Base-by-base conservation (phyloP, 2,113 vertebrate genomes). In the Apus apus region DNA sequence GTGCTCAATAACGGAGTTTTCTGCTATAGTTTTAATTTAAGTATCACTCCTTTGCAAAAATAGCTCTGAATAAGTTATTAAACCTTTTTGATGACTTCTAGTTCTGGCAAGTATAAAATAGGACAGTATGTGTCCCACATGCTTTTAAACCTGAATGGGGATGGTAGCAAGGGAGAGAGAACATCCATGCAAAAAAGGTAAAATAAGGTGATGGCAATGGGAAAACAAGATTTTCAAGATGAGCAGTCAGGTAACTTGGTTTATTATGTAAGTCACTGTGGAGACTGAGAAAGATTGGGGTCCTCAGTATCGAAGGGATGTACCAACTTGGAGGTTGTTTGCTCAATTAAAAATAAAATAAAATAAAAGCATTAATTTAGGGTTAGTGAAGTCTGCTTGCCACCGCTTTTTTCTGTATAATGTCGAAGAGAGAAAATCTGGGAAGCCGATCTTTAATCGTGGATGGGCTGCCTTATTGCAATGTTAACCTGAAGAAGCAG, bases 91-190 rank as follows among this genome's bases (percentile, higher is more conserved):
- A 76, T 83, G 76, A 86, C 36, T 22, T 79, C 53, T 90, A 38
- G 38, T 88, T 79, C 34, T 86, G 53, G 13, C 17, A 88, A 30
- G 45, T 90, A 11, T 34, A 45, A 92, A 90, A 48, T 61, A 79
- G 67, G 71, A 68, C 67, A 79, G 43, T 38, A 72, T 32, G 5
- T 1, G 1, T 83, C 58, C 50, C n/a, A 43, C 9, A 2, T 76
- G 45, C 53, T 61, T 93, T 79, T 56, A 90, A 90, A 72, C 22
- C 26, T 3, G 5, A 73, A 27, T 43, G 11, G 62, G 48, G 25
- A 11, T 82, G 22, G 27, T 75, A 78, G 29, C 8, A 13, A 74
- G 27, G n/a, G 40, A 61, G 40, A 88, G 32, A 76, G 46, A 62
- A 66, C 22, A 58, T 91, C 26, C 13, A 3, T 72, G 30, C 26